Conservation (phyloP, 2,888 invertebrate genomes). For the Drosophila ezoana region DNA sequence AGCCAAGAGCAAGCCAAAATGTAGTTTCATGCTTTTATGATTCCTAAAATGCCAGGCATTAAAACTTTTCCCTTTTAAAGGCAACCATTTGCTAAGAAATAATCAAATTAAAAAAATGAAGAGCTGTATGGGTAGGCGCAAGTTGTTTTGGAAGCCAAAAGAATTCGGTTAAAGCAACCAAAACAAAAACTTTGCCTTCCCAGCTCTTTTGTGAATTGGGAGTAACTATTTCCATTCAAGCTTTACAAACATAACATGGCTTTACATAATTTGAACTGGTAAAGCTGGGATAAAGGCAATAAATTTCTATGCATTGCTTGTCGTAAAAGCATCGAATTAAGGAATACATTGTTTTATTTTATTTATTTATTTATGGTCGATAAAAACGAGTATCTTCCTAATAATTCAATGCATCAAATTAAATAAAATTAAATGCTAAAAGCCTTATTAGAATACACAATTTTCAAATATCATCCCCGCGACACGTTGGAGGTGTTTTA, state of each 20-base stretch:
- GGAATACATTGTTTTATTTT: too few species aligned
- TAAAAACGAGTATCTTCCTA: too few species aligned
- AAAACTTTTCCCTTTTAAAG: slow-evolving; percentile 31
- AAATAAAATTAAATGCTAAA: too few species aligned
- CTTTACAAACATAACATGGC: slow-evolving; percentile 8
- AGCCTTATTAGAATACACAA: too few species aligned
- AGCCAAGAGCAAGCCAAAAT: slow-evolving; percentile 29
- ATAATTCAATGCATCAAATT: too few species aligned
- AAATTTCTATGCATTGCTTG: background rate
- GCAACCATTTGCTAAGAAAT: slow-evolving; percentile 35
- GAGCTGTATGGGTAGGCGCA: slow-evolving; percentile 14
- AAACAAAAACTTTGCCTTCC: slow-evolving; percentile 28
- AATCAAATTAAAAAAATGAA: slow-evolving; percentile 26
- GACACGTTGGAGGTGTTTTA: too few species aligned
- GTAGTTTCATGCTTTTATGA: slow-evolving; percentile 39
- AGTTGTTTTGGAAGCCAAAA: slow-evolving; percentile 31
- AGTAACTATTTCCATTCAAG: slow-evolving; percentile 24
- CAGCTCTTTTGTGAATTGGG: slow-evolving; percentile 24
- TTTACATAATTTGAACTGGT: slow-evolving; percentile 15
- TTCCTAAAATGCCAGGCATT: slow-evolving; percentile 50
- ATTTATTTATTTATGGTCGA: too few species aligned
- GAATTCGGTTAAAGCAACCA: slow-evolving; percentile 6
- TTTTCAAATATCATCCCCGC: too few species aligned
- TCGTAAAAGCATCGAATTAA: too few species aligned
- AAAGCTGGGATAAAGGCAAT: background rate